A percentile compares a stretch with the other conserved stretches of the same genome.
These are phyloP conservation scores for Sarcophaga caerulescens DNA, from an alignment of 2,888 invertebrate species.

Conservation along the genomic window DNA sequence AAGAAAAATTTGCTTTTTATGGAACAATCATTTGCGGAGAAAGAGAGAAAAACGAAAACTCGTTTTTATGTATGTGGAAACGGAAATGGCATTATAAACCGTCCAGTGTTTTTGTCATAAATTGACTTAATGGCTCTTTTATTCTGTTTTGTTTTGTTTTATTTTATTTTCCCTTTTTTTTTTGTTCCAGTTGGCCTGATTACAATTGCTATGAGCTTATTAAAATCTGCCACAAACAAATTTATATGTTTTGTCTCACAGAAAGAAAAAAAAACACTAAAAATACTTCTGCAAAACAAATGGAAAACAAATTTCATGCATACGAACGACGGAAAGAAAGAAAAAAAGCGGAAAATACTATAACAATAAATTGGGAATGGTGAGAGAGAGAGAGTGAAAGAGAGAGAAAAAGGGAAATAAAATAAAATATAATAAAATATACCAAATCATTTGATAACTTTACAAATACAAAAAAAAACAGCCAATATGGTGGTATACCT, in stretches of 20 bases:
- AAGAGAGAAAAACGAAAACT: neutral
- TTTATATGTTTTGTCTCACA: neutral
- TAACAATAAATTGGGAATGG: neutral
- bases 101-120: constrained; percentile 47
- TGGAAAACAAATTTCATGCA: constrained; percentile 43
- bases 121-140: constrained; percentile 40
- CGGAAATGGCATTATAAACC: constrained; percentile 32
- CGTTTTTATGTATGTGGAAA: neutral
- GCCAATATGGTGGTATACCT: neutral
- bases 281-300: constrained; percentile 29
- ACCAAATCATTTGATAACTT: neutral
- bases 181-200: constrained; percentile 31
- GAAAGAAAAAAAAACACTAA: neutral
- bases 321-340: neutral
- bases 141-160: constrained; percentile 17
- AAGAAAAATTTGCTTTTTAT: constrained; percentile 1
- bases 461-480: neutral
- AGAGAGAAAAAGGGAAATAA: neutral
- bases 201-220: constrained; percentile 50
- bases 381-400: neutral
- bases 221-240: constrained; percentile 43
- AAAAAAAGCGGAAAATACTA: neutral
- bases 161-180: constrained; percentile 16
- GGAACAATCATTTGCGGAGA: neutral
- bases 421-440: neutral